These are phyloP conservation scores for Brachypteracias leptosomus DNA, from an alignment of 2,113 vertebrate species.

Conservation along the genomic window DNA sequence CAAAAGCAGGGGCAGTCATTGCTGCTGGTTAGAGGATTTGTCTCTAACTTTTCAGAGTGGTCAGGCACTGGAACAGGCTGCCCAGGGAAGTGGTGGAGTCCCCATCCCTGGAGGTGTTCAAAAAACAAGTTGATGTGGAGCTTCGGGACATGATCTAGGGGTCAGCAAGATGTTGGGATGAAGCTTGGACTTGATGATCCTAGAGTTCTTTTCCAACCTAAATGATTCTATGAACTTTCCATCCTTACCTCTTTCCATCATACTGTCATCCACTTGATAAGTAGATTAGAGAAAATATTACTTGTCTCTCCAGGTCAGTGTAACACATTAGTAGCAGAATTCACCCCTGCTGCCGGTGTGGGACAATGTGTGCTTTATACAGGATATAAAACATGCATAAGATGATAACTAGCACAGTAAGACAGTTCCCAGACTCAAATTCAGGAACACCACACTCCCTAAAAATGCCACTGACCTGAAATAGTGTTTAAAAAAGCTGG, in stretches of 20 bases:
- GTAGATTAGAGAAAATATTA: neutral
- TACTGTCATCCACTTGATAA: neutral
- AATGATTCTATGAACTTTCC: too few relatives aligned
- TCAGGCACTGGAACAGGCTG: too few relatives aligned
- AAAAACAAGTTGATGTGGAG: too few relatives aligned
- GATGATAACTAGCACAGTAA: neutral
- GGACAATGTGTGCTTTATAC: neutral
- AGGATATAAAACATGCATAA: neutral
- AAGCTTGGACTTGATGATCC: too few relatives aligned
- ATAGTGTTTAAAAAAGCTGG: neutral
- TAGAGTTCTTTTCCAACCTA: too few relatives aligned
- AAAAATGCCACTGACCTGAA: neutral
- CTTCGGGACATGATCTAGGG: too few relatives aligned
- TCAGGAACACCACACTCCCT: neutral
- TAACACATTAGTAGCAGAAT: neutral
- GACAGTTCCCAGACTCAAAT: neutral
- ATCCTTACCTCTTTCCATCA: neutral
- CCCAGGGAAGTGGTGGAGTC: too few relatives aligned
- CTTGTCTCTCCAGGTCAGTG: neutral
- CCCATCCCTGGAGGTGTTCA: too few relatives aligned
- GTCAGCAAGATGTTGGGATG: too few relatives aligned
- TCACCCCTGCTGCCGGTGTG: neutral
- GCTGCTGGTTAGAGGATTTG: neutral
- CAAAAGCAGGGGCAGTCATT: neutral
- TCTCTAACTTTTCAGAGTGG: too few relatives aligned